These are phyloP conservation scores for Scaptomyza pallida DNA, from an alignment of 1,140 invertebrate species.

Conservation along the genomic window DNA sequence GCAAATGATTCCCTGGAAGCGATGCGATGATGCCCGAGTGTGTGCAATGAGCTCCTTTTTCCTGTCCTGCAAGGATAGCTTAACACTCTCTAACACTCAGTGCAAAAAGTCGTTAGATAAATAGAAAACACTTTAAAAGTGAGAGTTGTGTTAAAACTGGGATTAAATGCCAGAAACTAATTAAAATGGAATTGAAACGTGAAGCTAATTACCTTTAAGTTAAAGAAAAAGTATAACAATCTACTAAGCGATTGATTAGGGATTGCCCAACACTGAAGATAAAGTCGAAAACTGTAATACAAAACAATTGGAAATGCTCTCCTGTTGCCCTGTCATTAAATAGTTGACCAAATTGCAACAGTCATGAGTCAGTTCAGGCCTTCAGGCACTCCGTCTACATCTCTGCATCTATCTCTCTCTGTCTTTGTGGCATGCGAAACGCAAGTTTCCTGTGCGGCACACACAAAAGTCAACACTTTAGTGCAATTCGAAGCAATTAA, in stretches of 20 bases:
- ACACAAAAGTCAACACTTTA: conserved; percentile 74
- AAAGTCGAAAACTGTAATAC: no score
- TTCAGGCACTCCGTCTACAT: background rate
- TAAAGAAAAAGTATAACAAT: no score
- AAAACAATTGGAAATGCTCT: conserved; percentile 37
- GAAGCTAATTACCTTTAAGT: no score
- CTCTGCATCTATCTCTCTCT: conserved; percentile 1
- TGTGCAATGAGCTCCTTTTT: conserved; percentile 8
- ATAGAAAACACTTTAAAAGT: no score
- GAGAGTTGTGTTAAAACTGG: no score
- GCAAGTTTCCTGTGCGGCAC: conserved; percentile 63
- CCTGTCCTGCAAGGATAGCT: conserved; percentile 8
- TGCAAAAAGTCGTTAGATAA: conserved; percentile 11
- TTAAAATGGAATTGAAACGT: conserved; percentile 13
- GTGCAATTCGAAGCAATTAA: conserved; percentile 78
- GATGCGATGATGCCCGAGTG: background rate
- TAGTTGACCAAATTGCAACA: conserved; percentile 48
- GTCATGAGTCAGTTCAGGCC: background rate
- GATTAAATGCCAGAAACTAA: no score
- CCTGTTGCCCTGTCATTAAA: conserved; percentile 42
- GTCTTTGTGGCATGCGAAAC: conserved; percentile 59
- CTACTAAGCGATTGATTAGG: no score
- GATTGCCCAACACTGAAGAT: no score
- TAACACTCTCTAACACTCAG: background rate
- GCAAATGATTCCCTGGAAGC: conserved; percentile 57